Conservation (phyloP, 2,797 vertebrate species). For the Ataeniobius toweri region DNA sequence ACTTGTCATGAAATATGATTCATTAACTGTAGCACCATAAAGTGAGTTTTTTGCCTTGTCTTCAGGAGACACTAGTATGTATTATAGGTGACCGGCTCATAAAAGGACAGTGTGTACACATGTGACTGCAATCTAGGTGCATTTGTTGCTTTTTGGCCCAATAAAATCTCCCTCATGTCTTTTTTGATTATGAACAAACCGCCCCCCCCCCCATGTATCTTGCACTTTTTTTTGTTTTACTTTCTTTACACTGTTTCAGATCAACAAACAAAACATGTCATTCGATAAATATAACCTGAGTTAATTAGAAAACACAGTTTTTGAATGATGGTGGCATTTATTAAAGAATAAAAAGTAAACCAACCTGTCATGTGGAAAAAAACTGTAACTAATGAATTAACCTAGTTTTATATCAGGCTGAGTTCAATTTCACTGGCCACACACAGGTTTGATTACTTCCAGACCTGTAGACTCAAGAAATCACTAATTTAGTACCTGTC, state of each 20-base stretch:
- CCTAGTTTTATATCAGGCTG: not conserved
- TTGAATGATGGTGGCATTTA: not conserved
- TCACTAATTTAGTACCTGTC: not conserved
- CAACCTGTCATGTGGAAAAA: no score
- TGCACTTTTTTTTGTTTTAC: not conserved
- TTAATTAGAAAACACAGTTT: not conserved
- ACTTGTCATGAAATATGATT: not conserved
- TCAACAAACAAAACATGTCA: not conserved
- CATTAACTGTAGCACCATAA: not conserved
- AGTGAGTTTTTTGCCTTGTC: not conserved
- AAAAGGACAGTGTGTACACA: not conserved
- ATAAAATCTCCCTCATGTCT: not conserved
- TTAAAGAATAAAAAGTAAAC: no score
- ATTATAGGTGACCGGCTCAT: not conserved
- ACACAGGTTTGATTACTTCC: not conserved
- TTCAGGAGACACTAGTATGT: not conserved
- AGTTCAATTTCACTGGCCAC: not conserved
- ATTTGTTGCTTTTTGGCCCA: not conserved
- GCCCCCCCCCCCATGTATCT: no score
- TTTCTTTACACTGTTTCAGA: not conserved
- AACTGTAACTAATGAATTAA: no score
- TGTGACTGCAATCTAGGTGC: not conserved
- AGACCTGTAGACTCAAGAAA: not conserved
- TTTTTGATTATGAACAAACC: no score
- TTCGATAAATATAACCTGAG: not conserved